Evolutionary conservation across 2,888 invertebrate species (phyloP), one percentile per base, ranked within the genome.

Genomic region (Abrostola tripartita): DNA sequence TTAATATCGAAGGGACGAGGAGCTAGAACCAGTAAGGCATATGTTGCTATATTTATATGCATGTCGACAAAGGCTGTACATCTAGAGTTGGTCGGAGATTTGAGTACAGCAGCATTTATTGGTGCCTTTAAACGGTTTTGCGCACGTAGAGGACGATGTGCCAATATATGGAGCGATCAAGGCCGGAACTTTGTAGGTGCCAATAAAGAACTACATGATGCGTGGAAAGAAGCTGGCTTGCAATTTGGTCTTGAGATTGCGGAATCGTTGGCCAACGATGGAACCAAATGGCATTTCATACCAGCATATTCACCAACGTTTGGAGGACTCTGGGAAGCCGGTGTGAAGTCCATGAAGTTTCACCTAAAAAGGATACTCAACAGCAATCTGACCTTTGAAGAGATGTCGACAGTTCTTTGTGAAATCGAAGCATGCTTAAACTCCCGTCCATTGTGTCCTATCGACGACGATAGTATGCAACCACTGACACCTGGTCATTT

Each of bases 391-490:
- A 60, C 55, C 0, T 60, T 36, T 36, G 60, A 65, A 52, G 60
- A 65, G 14, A 52, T 60, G 55, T 49, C 60, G 2, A 65, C 65
- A n/a, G 38, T 60, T 7, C 49, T 65, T 0, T 56, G 60, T 37
- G 36, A 60, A 49, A 60, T 65, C 0, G 60, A 64, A 56, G 60
- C 65, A 0, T 65, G 65, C n/a, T 37, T 65, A 0, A 65, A 65
- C 37, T 65, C 60, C 10, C 38, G 65, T 5, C 60, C 61, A 11
- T 8, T 24, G n/a, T 56, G 47, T 51, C 49, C 47, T 11, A 14
- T 24, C 2, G 52, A 52, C 10, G 40, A 40, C 11, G 40, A 52
- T 10, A 24, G 8, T 24, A 52, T 12, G 11, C 40, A 52, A 9
- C 40, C 40, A 24, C 11, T 52, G 9, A 52, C 40, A 40, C 52